Evolutionary conservation across 2,888 invertebrate genomes (phyloP).

Genomic region (Crossocerus cetratus): DNA sequence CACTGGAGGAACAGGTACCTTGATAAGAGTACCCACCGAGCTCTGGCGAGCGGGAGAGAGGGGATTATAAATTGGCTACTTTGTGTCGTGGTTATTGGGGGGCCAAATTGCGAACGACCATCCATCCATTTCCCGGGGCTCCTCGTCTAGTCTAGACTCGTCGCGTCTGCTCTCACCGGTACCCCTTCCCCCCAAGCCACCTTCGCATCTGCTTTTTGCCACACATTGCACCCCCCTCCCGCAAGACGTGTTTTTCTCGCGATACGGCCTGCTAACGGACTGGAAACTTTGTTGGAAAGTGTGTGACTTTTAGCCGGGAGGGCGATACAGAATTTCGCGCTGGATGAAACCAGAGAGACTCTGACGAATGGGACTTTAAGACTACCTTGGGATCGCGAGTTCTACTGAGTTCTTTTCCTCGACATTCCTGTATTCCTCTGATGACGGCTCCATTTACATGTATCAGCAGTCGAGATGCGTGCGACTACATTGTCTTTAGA

Average conservation of each 20-base stretch:
- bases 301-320: background rate
- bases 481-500: too few species aligned
- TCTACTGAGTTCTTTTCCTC: too few species aligned
- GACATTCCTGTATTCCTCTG: too few species aligned
- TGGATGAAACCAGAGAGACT: too few species aligned
- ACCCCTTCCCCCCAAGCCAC: constrained; percentile 16
- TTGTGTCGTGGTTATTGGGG: constrained; percentile 67
- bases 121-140: constrained; percentile 62
- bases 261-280: constrained; percentile 31
- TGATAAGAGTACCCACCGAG: constrained; percentile 56
- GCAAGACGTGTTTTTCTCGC: constrained; percentile 8
- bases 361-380: too few species aligned
- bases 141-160: constrained; percentile 30
- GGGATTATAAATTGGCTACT: constrained; percentile 69
- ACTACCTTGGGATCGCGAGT: too few species aligned
- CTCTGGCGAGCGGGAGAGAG: constrained; percentile 36
- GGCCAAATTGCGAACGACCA: constrained; percentile 67
- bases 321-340: too few species aligned
- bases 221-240: constrained; percentile 4
- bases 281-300: constrained; percentile 23
- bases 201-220: constrained; percentile 13
- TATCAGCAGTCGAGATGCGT: too few species aligned
- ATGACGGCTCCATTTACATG: too few species aligned
- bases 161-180: constrained; percentile 9
- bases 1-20: constrained; percentile 33